These are phyloP conservation scores for Salmo trutta DNA, from an alignment of 2,797 vertebrate genomes.

Conservation along the genomic window DNA sequence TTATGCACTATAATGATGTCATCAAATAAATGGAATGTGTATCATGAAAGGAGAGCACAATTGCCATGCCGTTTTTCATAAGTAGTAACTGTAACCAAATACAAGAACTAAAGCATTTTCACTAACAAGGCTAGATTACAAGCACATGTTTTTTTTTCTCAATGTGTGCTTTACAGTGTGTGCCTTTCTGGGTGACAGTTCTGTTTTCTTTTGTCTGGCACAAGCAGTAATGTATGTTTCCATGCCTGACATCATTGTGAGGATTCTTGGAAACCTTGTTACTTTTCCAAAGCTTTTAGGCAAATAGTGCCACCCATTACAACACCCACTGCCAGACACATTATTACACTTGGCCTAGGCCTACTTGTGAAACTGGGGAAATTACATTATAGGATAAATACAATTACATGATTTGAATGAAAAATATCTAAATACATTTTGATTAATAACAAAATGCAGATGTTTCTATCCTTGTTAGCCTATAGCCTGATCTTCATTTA, in stretches of 20 bases:
- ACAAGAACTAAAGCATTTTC: constrained; percentile 13
- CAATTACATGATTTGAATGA: neutral
- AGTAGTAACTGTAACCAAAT: constrained; percentile 13
- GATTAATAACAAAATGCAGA: neutral
- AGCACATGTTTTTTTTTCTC: constrained; percentile 36
- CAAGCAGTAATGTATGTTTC: constrained; percentile 46
- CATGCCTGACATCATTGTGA: constrained; percentile 50
- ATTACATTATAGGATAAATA: neutral
- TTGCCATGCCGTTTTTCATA: neutral
- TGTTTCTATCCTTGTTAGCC: neutral
- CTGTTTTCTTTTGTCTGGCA: constrained; percentile 55
- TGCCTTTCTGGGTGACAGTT: constrained; percentile 42
- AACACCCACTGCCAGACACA: neutral
- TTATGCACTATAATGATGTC: neutral
- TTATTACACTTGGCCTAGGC: neutral
- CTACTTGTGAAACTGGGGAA: neutral
- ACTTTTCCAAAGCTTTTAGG: constrained; percentile 5
- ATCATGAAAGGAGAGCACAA: neutral
- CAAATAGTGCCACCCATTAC: neutral
- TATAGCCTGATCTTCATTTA: neutral
- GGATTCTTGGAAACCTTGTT: constrained; percentile 39
- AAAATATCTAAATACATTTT: neutral
- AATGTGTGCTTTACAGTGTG: too few species aligned
- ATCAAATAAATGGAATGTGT: neutral
- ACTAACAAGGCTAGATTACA: constrained; percentile 31